These are phyloP conservation scores for Sitta europaea DNA, from an alignment of 2,113 vertebrate species.

Conservation along the genomic window DNA sequence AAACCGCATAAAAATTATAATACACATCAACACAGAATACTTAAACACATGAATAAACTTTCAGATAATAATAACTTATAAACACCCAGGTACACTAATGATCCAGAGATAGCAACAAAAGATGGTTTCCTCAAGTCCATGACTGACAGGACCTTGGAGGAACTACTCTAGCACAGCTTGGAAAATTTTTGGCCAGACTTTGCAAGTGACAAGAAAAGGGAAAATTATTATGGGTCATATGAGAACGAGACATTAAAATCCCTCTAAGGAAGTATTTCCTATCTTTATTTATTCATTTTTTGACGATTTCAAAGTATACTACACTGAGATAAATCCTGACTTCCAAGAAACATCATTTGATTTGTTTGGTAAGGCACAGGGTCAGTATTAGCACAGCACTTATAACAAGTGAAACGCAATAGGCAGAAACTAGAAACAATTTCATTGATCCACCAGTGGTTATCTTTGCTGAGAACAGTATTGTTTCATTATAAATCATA, in stretches of 20 bases:
- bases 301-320: not conserved
- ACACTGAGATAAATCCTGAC: not conserved
- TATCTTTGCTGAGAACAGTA: not conserved
- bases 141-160: not conserved
- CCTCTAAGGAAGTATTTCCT: not conserved
- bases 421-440: not conserved
- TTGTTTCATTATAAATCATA: not conserved
- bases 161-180: not conserved
- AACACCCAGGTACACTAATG: not conserved
- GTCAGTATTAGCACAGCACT: not conserved
- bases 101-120: not conserved
- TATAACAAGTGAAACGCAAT: not conserved
- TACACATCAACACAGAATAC: not conserved
- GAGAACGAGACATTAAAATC: not conserved
- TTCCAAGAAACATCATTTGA: not conserved
- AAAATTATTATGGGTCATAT: not conserved
- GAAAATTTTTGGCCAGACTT: not conserved
- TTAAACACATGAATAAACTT: not conserved
- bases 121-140: not conserved
- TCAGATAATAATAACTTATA: not conserved
- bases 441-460: not conserved
- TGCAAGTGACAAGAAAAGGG: not conserved
- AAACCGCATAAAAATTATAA: not conserved
- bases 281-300: not conserved
- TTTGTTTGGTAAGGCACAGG: not conserved